Percentiles rank a stretch among this genome's conserved stretches.
These are phyloP conservation scores for Schizopygopsis pylzovi DNA, from an alignment of 2,797 vertebrate genomes.

Conservation along the genomic window DNA sequence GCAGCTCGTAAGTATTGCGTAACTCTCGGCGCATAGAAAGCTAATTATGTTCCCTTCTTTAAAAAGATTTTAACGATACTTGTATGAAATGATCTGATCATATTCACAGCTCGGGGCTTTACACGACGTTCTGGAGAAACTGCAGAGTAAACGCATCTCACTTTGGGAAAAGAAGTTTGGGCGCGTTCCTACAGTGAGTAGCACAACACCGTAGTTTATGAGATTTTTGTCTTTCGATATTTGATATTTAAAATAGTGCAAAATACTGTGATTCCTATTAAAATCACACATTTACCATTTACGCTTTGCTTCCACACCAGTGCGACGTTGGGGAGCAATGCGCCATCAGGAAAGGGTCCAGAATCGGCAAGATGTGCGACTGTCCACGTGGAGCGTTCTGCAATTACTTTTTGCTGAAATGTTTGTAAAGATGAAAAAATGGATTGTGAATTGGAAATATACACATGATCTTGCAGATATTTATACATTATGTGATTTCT, in stretches of 20 bases:
- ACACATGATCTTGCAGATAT: conserved; percentile 43
- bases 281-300: background rate
- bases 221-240: background rate
- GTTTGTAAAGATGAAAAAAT: conserved; percentile 69
- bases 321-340: conserved; percentile 79
- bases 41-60: background rate
- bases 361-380: conserved; percentile 82
- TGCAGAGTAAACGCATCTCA: conserved; percentile 81
- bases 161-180: conserved; percentile 86
- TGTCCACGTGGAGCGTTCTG: conserved; percentile 74
- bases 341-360: conserved; percentile 79
- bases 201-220: background rate
- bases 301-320: conserved; percentile 58
- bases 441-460: conserved; percentile 51
- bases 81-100: background rate
- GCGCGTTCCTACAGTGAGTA: conserved; percentile 81
- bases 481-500: conserved; percentile 56
- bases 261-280: background rate
- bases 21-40: background rate
- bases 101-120: conserved; percentile 81
- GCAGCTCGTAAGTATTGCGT: conserved; percentile 77
- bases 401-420: conserved; percentile 81
- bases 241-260: background rate
- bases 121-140: conserved; percentile 84
- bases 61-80: background rate